Evolutionary conservation across 2,113 vertebrate genomes (phyloP), one percentile per base, ranked within the genome.

Genomic region (Lagopus leucura): DNA sequence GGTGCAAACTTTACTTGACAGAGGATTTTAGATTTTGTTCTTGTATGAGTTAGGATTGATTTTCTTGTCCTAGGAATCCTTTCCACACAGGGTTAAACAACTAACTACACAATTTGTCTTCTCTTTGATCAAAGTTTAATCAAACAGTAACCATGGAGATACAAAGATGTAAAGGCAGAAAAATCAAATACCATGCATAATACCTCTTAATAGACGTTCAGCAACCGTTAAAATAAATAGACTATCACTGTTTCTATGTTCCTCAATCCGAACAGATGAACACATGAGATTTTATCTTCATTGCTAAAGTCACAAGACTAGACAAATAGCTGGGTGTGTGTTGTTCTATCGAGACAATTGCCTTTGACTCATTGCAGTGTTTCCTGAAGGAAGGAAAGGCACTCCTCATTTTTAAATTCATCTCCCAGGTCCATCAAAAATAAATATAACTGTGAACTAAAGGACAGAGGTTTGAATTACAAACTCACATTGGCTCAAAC

Each of bases 101-200:
- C 86, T 76, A 89, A 60, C 64, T 78, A 78, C 5, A 45, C 74
- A 77, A 91, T 91, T 86, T 75, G 18, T 47, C 52, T 92, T 93
- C 73, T 88, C 94, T 92, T 91, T 94, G 91, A 91, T 93, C 60
- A 86, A 83, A 95, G 72, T 93, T 95, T 92, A 92, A 96, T 93
- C 85, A 92, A 96, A 94, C 34, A 90, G 93, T 96, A 94, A 95
- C 94, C 85, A 92, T 91, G 89, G 95, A 72, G 76, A 93, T 88
- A 38, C 54, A 42, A 89, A 74, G 87, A 86, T 93, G 61, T 66
- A 83, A 88, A 94, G 57, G 86, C 85, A 95, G 89, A 91, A 89
- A 93, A 96, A 93, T 90, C 93, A 96, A 96, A 67, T 65, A 88
- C 69, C 61, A 9, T 82, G 72, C 71, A 88, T 91, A 95, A 89